A percentile compares a stretch with the other conserved stretches of the same genome.
These are phyloP conservation scores for Seira sanloemensis DNA, from an alignment of 2,888 invertebrate genomes.

Conservation along the genomic window DNA sequence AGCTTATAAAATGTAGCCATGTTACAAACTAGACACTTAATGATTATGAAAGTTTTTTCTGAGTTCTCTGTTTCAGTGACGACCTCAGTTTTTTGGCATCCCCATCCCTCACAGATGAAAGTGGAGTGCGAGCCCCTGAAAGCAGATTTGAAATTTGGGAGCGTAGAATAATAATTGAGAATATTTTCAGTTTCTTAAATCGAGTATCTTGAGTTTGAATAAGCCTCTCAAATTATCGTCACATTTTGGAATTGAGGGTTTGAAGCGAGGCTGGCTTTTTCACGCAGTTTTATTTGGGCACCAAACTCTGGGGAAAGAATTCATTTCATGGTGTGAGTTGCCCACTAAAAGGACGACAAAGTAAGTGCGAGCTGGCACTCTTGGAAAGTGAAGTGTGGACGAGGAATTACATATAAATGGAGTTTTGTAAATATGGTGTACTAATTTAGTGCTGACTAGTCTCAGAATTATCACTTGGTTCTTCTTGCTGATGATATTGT, in stretches of 20 bases:
- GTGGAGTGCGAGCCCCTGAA: background rate
- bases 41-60: background rate
- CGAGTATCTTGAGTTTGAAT: background rate
- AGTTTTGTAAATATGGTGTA: background rate
- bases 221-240: background rate
- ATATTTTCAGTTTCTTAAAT: no score
- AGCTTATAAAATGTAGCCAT: background rate
- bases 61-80: background rate
- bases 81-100: background rate
- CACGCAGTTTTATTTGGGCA: no score
- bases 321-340: background rate
- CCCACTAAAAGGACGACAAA: background rate
- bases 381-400: background rate
- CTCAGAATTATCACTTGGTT: slow-evolving; percentile 51
- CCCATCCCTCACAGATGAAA: background rate
- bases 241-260: background rate
- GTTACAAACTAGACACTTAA: background rate
- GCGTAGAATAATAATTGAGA: background rate
- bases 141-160: background rate
- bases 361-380: background rate
- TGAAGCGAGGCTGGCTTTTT: background rate
- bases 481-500: slow-evolving; percentile 50
- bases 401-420: background rate
- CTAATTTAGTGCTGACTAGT: background rate
- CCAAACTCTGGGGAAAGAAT: no score